Evolutionary conservation across 2,797 vertebrate species (phyloP), one percentile per base, ranked within the genome.

Genomic region (Falco columbarius): DNA sequence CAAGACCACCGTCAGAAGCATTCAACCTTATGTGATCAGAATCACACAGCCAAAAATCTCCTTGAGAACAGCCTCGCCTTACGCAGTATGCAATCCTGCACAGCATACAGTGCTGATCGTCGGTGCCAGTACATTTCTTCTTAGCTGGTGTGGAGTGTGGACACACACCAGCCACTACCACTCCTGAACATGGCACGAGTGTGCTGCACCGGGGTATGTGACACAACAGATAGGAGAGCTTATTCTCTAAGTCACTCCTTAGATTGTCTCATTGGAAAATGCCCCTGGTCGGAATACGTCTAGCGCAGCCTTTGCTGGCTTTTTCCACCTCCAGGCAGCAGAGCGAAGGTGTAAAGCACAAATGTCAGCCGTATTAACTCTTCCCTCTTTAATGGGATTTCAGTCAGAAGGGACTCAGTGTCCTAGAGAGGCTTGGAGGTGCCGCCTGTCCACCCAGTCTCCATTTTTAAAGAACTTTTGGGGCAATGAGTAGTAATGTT

Each of bases 51-150:
- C 88, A 71, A 79, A 81, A 87, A 14, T 47, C 44, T 30, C 34
- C 49, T 49, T 27, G 82, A 46, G 81, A 67, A 27, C 0, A 1
- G 47, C 26, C 30, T 51, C 1, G 0, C 49, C 52, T 36, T 8
- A 12, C 24, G 10, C 6, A 38, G 23, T 14, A 42, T 0, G 0
- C 29, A 30, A 1, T 7, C 10, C 23, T 0, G 2, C 65, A 32
- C 67, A 52, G 40, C 82, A 42, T 27, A 18, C 0, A 0, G 5
- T 2, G 5, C 11, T 0, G 0, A 2, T 9, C 19, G 1, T 32
- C 1, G 0, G 30, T 61, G 85, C 61, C 65, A 38, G n/a, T 14
- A 15, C 38, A 11, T 44, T 52, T 68, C 30, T 68, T 44, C 59
- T 76, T 21, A 36, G 38, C 11, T 0, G 0, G 19, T 1, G 26